These are phyloP conservation scores for Xiphophorus couchianus DNA, from an alignment of 2,113 vertebrate species.

Conservation along the genomic window DNA sequence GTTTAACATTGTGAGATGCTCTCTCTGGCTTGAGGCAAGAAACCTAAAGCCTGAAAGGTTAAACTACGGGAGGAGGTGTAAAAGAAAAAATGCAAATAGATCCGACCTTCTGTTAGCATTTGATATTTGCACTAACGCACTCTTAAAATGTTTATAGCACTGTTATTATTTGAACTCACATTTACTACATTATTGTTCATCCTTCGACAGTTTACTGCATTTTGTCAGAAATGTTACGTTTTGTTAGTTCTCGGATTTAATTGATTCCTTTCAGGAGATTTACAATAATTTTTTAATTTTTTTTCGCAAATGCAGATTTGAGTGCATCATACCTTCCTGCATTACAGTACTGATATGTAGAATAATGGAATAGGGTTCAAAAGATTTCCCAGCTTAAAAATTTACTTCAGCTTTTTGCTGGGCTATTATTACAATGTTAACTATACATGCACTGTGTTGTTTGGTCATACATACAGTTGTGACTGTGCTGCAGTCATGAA, in stretches of 20 bases:
- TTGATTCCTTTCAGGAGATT: not conserved
- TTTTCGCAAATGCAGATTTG: not conserved
- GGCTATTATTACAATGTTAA: not conserved
- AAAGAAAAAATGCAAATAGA: not conserved
- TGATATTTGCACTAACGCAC: conserved; percentile 50
- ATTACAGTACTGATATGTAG: not conserved
- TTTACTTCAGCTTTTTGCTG: not conserved
- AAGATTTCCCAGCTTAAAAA: not conserved
- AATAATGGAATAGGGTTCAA: not conserved
- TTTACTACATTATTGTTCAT: not conserved
- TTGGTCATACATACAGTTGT: not conserved
- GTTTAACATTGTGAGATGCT: not conserved
- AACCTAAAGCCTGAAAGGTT: not conserved
- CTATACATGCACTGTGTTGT: not conserved
- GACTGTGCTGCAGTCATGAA: conserved; percentile 21
- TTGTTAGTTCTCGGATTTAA: not conserved
- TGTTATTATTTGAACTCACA: conserved; percentile 1
- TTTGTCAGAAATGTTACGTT: not conserved
- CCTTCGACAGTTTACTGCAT: not conserved
- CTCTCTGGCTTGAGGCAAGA: conserved; percentile 1
- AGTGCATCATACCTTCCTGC: not conserved
- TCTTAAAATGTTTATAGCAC: conserved; percentile 19
- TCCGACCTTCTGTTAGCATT: conserved; percentile 18
- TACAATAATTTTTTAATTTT: not conserved
- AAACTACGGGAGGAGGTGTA: not conserved